phyloP scores from a whole-genome alignment of 2,888 invertebrate species.

The Smittia aterrima region DNA sequence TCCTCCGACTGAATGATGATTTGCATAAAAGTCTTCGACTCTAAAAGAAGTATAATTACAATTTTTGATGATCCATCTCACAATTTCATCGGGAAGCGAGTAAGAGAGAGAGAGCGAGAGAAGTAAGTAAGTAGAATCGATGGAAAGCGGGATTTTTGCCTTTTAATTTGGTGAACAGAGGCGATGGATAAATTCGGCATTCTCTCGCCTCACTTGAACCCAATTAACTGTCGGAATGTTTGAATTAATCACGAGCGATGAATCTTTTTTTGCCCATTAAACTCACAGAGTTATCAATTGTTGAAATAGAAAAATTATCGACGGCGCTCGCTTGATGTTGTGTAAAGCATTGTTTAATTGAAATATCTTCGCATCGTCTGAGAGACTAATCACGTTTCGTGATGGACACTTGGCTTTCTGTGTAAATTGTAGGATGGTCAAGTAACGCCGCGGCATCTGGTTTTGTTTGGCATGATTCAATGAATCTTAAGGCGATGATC shows the following conservation, averaged over 20 bases:
- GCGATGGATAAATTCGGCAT: background rate
- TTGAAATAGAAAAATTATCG: background rate
- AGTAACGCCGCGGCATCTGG: constrained; percentile 29
- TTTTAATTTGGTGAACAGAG: constrained; percentile 30
- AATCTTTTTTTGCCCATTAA: constrained; percentile 21
- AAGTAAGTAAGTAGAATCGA: no score
- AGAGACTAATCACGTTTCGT: constrained; percentile 32
- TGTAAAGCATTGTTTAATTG: no score
- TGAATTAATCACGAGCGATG: constrained; percentile 10
- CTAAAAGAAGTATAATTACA: constrained; percentile 16
- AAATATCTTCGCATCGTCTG: background rate
- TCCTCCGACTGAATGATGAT: constrained; percentile 11
- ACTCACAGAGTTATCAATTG: constrained; percentile 20
- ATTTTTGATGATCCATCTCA: constrained; percentile 32
- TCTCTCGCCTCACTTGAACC: constrained; percentile 30
- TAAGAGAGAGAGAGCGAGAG: background rate
- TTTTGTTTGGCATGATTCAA: background rate
- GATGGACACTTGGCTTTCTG: constrained; percentile 12
- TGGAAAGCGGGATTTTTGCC: constrained; percentile 25
- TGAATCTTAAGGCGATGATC: no score
- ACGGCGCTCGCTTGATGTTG: no score
- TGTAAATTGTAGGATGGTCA: constrained; percentile 31
- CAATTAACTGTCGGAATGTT: constrained; percentile 39
- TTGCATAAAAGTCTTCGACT: constrained; percentile 29
- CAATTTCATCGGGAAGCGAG: background rate